phyloP scores from a whole-genome alignment of 2,888 invertebrate species.

The Ditula angustiorana region DNA sequence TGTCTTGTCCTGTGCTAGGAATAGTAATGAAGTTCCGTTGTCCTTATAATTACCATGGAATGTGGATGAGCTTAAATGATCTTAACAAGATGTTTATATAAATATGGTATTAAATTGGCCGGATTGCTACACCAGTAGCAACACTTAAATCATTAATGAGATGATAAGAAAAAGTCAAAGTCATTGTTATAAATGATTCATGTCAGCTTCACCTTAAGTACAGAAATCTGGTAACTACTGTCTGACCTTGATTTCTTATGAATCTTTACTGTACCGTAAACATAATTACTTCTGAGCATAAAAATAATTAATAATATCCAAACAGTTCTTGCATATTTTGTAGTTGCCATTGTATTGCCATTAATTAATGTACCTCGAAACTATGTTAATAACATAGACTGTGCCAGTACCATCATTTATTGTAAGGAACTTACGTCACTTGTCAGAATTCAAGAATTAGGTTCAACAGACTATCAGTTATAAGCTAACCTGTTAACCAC shows the following conservation, averaged over 20 bases:
- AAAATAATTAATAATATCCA: neutral
- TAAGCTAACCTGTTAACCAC: too few relatives aligned
- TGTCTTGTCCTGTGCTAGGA: constrained; percentile 30
- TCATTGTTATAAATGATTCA: constrained; percentile 37
- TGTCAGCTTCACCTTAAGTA: constrained; percentile 2
- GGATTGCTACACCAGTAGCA: neutral
- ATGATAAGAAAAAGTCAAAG: constrained; percentile 28
- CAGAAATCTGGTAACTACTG: neutral
- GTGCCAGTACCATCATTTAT: neutral
- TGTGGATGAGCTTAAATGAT: neutral
- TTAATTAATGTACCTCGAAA: constrained; percentile 6
- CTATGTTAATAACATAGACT: neutral
- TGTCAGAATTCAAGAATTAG: too few relatives aligned
- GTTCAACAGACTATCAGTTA: too few relatives aligned
- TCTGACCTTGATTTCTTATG: neutral
- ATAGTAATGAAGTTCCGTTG: constrained; percentile 9
- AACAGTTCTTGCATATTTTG: neutral
- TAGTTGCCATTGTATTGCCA: constrained; percentile 31
- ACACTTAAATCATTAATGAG: neutral
- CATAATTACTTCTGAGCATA: neutral
- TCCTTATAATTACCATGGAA: neutral
- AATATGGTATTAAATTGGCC: neutral
- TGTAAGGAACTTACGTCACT: too few relatives aligned
- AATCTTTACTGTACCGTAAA: neutral
- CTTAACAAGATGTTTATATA: neutral